Percentiles rank a stretch among this genome's conserved stretches.
phyloP scores from a whole-genome alignment of 2,113 vertebrate species.

The Heterochromis multidens region DNA sequence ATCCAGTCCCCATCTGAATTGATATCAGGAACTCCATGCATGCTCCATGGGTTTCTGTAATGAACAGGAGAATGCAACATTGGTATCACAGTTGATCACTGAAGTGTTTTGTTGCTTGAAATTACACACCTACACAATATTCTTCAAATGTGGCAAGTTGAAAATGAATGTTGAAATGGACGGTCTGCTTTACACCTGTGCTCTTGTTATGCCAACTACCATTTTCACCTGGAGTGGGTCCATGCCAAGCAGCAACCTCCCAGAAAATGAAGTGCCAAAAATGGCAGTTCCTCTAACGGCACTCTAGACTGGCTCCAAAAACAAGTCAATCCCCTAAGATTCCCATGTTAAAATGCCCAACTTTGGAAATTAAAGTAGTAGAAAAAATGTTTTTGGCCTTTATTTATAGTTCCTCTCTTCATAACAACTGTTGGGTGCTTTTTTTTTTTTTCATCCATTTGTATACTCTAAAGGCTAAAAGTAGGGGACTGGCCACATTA shows the following conservation, averaged over 20 bases:
- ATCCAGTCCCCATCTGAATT: neutral
- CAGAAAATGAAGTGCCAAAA: neutral
- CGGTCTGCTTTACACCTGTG: neutral
- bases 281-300: too few relatives aligned
- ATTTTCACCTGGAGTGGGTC: neutral
- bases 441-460: too few relatives aligned
- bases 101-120: neutral
- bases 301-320: too few relatives aligned
- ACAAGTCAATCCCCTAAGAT: accelerated
- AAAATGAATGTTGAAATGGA: neutral
- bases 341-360: too few relatives aligned
- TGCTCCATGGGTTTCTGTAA: neutral
- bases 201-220: neutral
- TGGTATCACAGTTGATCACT: neutral
- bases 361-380: too few relatives aligned
- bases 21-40: neutral
- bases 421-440: too few relatives aligned
- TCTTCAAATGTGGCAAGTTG: neutral
- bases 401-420: too few relatives aligned
- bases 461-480: too few relatives aligned
- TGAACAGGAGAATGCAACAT: neutral
- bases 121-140: neutral
- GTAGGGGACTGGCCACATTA: too few relatives aligned
- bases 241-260: neutral
- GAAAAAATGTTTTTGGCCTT: too few relatives aligned